Evolutionary conservation across 2,113 vertebrate genomes (phyloP), one percentile per base, ranked within the genome.

Genomic region (Pollimyrus isidori): DNA sequence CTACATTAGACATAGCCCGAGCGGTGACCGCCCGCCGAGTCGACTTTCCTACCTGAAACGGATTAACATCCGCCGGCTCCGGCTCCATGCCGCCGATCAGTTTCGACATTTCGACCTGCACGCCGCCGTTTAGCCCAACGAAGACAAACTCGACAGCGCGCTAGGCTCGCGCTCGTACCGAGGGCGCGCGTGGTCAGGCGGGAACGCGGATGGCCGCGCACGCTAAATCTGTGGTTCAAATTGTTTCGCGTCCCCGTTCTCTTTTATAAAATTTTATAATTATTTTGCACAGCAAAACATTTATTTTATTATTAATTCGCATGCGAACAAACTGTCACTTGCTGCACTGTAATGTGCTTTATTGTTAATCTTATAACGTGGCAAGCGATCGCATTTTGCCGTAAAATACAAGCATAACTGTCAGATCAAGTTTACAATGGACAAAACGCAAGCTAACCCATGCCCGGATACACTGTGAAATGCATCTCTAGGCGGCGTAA

Each of bases 61-160:
- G 98, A 91, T 98, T 98, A 86, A 97, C 95, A 21, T 94, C 95
- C 92, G 94, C 94, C 87, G 97, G 93, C 62, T 97, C 96, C 83
- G 96, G 97, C 92, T 98, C 98, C 21, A 97, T 97, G 93, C 98
- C 98, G 58, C 88, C 94, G 58, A 97, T 97, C 94, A 95, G 97
- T 56, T 88, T 94, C 89, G 97, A 97, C 97, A 99, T 98, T 92
- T 91, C 93, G 48, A 90, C 53, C 0, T 10, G n/a, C 42, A 2
- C 23, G 19, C 35, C 89, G 89, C 89, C 39, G 15, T 35, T 90
- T 62, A 88, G 65, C 65, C 88, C 58, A 85, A 30, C 91, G 49
- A 90, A 80, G 30, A 80, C 35, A 42, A 15, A 80, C 30, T 9
- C 73, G 7, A 35, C n/a, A 39, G 35, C 30, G 73, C 35, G 73